Conservation (phyloP, 1,140 invertebrate genomes). For the Riptortus pedestris region DNA sequence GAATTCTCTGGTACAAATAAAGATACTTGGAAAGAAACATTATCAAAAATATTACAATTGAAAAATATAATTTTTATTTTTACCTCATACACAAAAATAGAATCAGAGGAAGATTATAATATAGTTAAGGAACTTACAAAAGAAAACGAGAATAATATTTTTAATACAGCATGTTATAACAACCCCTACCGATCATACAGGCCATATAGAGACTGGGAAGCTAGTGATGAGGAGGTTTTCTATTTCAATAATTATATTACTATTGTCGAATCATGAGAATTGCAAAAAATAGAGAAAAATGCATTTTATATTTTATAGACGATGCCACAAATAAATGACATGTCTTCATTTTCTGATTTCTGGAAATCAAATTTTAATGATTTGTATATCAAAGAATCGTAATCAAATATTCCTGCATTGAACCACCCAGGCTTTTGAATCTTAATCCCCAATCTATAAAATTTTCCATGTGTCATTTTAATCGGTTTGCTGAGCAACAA, state of each 20-base stretch:
- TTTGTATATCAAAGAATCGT: too few species aligned
- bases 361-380: too few species aligned
- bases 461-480: too few species aligned
- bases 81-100: not conserved
- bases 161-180: not conserved
- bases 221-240: not conserved
- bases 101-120: not conserved
- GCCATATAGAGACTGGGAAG: not conserved
- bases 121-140: not conserved
- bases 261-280: not conserved
- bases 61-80: not conserved
- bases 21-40: constrained; percentile 2
- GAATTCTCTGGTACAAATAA: not conserved
- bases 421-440: too few species aligned
- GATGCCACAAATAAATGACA: too few species aligned
- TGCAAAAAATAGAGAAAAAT: too few species aligned
- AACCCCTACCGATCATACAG: not conserved
- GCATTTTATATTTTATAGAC: too few species aligned
- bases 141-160: not conserved
- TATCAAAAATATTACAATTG: not conserved
- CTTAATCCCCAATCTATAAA: too few species aligned
- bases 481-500: too few species aligned
- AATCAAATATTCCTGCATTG: too few species aligned
- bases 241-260: not conserved
- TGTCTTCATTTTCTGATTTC: too few species aligned